Base-by-base conservation (phyloP, 2,797 vertebrate genomes). In the Rallus crepitans region DNA sequence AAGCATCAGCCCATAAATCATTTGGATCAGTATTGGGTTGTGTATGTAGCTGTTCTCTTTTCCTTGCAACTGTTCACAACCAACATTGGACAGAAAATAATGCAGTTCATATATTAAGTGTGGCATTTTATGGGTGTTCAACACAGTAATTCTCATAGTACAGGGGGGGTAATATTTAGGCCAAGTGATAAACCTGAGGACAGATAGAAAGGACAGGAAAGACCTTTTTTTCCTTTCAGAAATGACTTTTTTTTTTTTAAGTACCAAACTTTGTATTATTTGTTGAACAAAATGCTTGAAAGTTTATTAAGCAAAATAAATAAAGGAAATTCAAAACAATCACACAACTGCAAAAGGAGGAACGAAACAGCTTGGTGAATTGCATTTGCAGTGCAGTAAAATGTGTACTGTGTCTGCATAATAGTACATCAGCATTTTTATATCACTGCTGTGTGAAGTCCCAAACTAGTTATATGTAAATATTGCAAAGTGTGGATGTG, bases 301-400 rank as follows among this genome's bases (percentile, higher is more conserved):
- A 59, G 33, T 94, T 90, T 83, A 93, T 86, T 96, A 97, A 92
- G 66, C 59, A 91, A 97, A 96, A 80, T 73, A 94, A 96, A 88
- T 85, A 92, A 90, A 72, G 82, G 35, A 83, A 96, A 96, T 97
- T 96, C 50, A 91, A 94, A 96, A 95, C 81, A 94, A 91, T 97
- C 65, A 31, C 60, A 79, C 28, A 94, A 89, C 83, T 94, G 89
- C 70, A 79, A 80, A 79, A 81, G 27, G 59, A 21, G 73, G 57
- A 84, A 70, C 24, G 66, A 94, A 89, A 77, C 75, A 89, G 77
- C 89, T 60, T 68, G 53, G 79, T 78, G 88, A 72, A 70, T 71
- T 94, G 66, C 82, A 72, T 52, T 81, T 90, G 45, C 59, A 60
- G 83, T 72, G 60, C 28, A 39, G 75, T 86, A 72, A 80, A 86